These are phyloP conservation scores for Agonopterix subpropinquella DNA, from an alignment of 2,888 invertebrate genomes.

Conservation along the genomic window DNA sequence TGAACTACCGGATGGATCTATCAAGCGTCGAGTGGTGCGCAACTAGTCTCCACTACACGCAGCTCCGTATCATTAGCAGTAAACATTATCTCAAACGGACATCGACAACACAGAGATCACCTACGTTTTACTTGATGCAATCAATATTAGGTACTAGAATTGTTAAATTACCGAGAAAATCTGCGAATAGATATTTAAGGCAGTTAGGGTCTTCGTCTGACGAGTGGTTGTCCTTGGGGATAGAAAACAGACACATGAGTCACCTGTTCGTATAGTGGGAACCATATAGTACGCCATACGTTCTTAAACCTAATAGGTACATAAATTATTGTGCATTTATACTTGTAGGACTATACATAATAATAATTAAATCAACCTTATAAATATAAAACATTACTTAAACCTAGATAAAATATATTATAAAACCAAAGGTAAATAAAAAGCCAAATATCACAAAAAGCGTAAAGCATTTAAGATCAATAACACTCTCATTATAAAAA, in stretches of 20 bases:
- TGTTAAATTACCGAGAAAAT: conserved; percentile 77
- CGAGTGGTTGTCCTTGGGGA: conserved; percentile 59
- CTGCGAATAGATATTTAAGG: conserved; percentile 82
- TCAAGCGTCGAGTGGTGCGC: conserved; percentile 30
- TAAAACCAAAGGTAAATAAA: conserved; percentile 53
- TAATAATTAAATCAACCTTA: conserved; percentile 16
- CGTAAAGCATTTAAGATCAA: conserved; percentile 45
- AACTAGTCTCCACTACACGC: conserved; percentile 32
- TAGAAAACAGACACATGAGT: conserved; percentile 54
- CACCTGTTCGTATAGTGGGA: conserved; percentile 14
- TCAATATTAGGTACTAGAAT: conserved; percentile 13
- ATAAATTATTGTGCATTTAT: conserved; percentile 26
- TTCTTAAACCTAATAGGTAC: conserved; percentile 10
- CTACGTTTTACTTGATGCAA: conserved; percentile 43
- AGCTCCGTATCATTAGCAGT: conserved; percentile 32
- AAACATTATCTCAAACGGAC: conserved; percentile 38
- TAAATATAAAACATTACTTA: conserved; percentile 13
- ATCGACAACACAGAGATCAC: conserved; percentile 63
- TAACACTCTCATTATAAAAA: conserved; percentile 15
- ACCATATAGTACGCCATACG: conserved; percentile 1
- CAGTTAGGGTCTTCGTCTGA: conserved; percentile 79
- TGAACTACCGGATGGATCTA: conserved; percentile 21
- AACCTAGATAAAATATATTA: conserved; percentile 15
- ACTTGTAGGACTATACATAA: conserved; percentile 24
- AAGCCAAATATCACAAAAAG: conserved; percentile 72